phyloP scores from a whole-genome alignment of 2,888 invertebrate species.

The Tiphia femorata region DNA sequence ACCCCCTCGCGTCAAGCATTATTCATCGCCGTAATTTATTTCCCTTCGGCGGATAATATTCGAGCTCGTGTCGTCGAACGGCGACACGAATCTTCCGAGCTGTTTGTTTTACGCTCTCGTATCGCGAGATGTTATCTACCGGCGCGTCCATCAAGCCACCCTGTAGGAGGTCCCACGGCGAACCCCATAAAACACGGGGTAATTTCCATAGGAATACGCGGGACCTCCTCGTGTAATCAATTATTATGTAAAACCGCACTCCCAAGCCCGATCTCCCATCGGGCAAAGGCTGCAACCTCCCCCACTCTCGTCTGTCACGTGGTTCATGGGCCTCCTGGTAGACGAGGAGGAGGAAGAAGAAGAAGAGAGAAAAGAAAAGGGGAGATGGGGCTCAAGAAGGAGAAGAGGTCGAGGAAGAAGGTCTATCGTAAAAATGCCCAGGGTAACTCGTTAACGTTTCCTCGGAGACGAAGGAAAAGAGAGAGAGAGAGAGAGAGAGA shows the following conservation, averaged over 20 bases:
- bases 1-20: no score
- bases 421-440: not conserved
- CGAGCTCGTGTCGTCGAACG: no score
- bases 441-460: constrained; percentile 1
- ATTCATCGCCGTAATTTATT: no score
- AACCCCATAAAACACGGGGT: constrained; percentile 41
- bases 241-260: constrained; percentile 16
- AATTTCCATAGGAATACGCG: constrained; percentile 40
- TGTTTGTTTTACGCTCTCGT: constrained; percentile 12
- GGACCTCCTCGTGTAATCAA: constrained; percentile 19
- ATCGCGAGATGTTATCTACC: constrained; percentile 4
- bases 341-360: not conserved
- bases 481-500: not conserved
- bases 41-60: no score
- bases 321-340: no score
- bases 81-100: no score
- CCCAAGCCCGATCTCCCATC: not conserved
- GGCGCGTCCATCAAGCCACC: constrained; percentile 29
- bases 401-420: not conserved
- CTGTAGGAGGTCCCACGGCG: constrained; percentile 36
- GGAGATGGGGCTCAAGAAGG: not conserved
- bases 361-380: not conserved
- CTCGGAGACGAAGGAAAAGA: not conserved
- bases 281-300: no score
- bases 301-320: no score